Percentiles rank a stretch among this genome's conserved stretches.
Conservation (phyloP, 92 coral and sea anemone genomes). For the Blastomussa wellsi region DNA sequence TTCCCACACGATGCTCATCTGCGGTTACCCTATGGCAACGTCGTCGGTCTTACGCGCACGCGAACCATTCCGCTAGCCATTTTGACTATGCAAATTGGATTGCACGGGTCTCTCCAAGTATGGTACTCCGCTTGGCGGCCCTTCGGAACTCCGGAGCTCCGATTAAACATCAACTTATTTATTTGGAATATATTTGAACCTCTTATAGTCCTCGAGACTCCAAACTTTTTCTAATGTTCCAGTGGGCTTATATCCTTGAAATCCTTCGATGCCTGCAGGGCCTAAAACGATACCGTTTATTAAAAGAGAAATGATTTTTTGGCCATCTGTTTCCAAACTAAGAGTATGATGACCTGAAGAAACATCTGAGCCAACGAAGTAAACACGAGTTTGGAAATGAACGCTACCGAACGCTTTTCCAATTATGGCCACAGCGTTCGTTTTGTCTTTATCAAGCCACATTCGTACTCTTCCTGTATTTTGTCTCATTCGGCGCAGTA, state of each 20-base stretch:
- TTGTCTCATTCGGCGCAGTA: constrained; percentile 47
- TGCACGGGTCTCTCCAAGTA: too few relatives aligned
- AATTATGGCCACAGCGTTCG: constrained; percentile 33
- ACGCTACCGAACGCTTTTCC: constrained; percentile 54
- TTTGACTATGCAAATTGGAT: too few relatives aligned
- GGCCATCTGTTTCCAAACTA: constrained; percentile 34
- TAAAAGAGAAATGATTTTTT: constrained; percentile 26
- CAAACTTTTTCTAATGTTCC: constrained; percentile 53
- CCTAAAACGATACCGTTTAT: constrained; percentile 61
- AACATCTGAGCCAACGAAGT: constrained; percentile 37
- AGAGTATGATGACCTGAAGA: constrained; percentile 52
- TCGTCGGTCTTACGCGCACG: too few relatives aligned
- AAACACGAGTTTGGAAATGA: constrained; percentile 51
- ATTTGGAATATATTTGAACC: neutral
- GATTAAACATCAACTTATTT: too few relatives aligned
- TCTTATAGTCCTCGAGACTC: constrained; percentile 40
- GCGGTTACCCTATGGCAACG: too few relatives aligned
- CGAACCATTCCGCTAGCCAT: too few relatives aligned
- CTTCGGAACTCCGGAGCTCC: too few relatives aligned
- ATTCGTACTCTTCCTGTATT: constrained; percentile 33
- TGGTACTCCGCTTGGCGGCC: too few relatives aligned
- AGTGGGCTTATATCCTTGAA: constrained; percentile 52
- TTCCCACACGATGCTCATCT: too few relatives aligned
- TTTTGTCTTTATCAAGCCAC: constrained; percentile 48
- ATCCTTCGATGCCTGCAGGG: constrained; percentile 43